Percentiles rank a stretch among this genome's conserved stretches.
Conservation (phyloP, 2,888 invertebrate genomes). For the Limnephilus auricula region DNA sequence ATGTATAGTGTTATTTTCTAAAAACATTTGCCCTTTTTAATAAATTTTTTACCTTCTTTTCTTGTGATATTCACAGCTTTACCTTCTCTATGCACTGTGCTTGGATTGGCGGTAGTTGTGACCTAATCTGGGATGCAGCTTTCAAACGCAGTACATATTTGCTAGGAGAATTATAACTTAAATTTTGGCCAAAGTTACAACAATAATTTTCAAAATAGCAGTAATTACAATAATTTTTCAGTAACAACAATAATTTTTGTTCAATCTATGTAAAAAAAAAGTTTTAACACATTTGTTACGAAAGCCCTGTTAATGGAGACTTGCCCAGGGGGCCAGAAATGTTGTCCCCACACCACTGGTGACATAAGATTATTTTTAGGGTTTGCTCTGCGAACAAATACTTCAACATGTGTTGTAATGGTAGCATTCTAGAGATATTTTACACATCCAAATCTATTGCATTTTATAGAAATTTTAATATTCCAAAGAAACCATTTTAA, state of each 20-base stretch:
- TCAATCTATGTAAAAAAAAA: too few species aligned
- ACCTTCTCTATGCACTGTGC: background rate
- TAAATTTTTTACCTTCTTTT: background rate
- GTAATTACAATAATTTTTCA: too few species aligned
- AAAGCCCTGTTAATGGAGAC: background rate
- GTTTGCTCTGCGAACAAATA: background rate
- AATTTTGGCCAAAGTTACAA: background rate
- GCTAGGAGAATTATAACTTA: background rate
- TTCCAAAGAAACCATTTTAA: background rate
- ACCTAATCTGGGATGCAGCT: background rate
- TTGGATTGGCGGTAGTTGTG: background rate
- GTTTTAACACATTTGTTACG: background rate
- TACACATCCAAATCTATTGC: background rate
- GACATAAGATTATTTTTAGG: too few species aligned
- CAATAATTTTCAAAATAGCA: too few species aligned
- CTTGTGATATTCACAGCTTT: background rate
- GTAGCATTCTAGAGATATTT: too few species aligned
- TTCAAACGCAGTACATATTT: background rate
- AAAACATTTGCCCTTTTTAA: background rate
- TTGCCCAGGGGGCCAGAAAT: background rate
- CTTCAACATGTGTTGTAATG: background rate
- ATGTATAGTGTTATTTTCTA: background rate
- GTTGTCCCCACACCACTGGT: background rate
- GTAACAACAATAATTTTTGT: too few species aligned
- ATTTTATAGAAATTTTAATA: background rate